A percentile compares a stretch with the other conserved stretches of the same genome.
Conservation (phyloP, 2,888 invertebrate genomes). For the Hydrotaea cyrtoneurina region DNA sequence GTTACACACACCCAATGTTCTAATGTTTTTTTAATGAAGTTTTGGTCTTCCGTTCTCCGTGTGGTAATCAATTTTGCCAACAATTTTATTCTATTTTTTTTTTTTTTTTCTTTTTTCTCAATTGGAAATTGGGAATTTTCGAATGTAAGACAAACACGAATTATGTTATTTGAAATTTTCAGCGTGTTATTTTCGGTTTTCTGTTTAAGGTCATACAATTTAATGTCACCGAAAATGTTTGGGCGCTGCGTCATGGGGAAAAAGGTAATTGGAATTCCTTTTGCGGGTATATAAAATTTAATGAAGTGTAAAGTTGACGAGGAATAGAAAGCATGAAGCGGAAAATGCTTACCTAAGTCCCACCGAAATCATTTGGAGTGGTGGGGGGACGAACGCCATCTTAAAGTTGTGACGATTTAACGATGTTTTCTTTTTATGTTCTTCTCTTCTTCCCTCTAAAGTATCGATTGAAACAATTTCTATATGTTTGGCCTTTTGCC, state of each 20-base stretch:
- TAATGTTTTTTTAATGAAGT: slow-evolving; percentile 15
- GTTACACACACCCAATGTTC: too few relatives aligned
- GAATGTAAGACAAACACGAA: too few relatives aligned
- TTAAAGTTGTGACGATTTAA: not conserved
- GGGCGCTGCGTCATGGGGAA: not conserved
- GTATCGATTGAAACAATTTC: slow-evolving; percentile 4
- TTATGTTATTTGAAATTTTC: not conserved
- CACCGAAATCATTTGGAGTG: not conserved
- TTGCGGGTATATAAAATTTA: slow-evolving; percentile 56
- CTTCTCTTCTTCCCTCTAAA: not conserved
- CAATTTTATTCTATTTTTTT: not conserved
- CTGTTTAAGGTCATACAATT: slow-evolving; percentile 59
- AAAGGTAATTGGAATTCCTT: slow-evolving; percentile 7
- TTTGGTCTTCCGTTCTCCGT: not conserved
- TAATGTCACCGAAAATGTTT: slow-evolving; percentile 35
- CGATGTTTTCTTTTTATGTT: not conserved
- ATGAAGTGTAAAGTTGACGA: slow-evolving; percentile 51
- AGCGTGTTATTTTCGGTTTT: not conserved
- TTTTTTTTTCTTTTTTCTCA: not conserved
- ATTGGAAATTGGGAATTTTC: not conserved
- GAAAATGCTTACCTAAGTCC: not conserved
- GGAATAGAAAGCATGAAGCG: not conserved
- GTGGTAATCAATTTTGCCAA: not conserved
- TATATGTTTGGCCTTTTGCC: slow-evolving; percentile 19
- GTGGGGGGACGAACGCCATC: not conserved